phyloP scores from a whole-genome alignment of 1,140 invertebrate species.

The Drosophila aff. region DNA sequence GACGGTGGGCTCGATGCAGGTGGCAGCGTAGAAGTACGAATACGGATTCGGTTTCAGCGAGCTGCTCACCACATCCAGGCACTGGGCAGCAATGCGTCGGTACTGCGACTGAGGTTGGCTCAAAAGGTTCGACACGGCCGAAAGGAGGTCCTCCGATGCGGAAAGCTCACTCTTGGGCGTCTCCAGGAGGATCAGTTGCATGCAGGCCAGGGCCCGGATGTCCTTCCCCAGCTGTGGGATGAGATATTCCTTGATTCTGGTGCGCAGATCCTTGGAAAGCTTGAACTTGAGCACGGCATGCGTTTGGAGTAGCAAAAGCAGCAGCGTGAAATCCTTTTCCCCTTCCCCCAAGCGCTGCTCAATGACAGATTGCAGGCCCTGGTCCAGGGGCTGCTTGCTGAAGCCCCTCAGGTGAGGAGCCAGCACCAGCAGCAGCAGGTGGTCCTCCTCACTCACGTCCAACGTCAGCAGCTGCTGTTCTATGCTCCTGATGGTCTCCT shows the following conservation, averaged over 20 bases:
- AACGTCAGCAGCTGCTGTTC: constrained; percentile 42
- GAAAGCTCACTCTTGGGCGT: constrained; percentile 19
- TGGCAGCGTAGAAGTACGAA: constrained; percentile 89
- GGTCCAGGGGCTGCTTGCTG: constrained; percentile 47
- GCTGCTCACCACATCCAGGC: constrained; percentile 49
- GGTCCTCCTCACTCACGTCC: constrained; percentile 30
- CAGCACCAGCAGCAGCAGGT: constrained; percentile 59
- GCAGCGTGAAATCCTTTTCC: constrained; percentile 19
- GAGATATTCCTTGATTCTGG: constrained; percentile 12
- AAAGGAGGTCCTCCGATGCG: neutral
- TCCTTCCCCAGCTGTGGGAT: constrained; percentile 26
- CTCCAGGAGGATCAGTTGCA: constrained; percentile 52
- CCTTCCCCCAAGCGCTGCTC: constrained; percentile 10
- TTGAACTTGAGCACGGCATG: constrained; percentile 58
- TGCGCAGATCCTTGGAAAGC: constrained; percentile 15
- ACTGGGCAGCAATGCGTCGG: constrained; percentile 68
- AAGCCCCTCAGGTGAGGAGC: constrained; percentile 67
- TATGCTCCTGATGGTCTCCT: constrained; percentile 39
- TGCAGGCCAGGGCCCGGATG: constrained; percentile 51
- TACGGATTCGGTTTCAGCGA: constrained; percentile 85
- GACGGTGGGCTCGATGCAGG: constrained; percentile 89
- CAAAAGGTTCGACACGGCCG: constrained; percentile 30
- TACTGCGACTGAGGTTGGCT: constrained; percentile 44
- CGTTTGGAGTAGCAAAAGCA: constrained; percentile 68
- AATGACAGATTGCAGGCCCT: constrained; percentile 35